Evolutionary conservation across 2,797 vertebrate species (phyloP).

Genomic region (Paguma larvata): DNA sequence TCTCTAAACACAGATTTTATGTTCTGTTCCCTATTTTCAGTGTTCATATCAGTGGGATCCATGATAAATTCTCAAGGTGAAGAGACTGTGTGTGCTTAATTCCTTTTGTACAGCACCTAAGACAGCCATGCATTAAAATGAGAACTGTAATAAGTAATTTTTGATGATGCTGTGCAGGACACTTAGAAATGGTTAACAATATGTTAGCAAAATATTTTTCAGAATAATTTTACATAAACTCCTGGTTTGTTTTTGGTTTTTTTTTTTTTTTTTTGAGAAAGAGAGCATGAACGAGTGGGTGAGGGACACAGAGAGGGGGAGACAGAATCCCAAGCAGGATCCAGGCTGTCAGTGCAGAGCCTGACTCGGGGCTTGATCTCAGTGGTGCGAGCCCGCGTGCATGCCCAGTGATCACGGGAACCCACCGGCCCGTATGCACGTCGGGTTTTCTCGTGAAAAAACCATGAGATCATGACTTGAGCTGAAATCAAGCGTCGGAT

Average conservation of each 20-base stretch:
- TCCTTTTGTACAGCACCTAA: not conserved
- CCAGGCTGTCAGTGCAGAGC: no score
- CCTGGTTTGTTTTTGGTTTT: not conserved
- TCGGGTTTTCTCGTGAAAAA: no score
- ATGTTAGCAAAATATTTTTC: not conserved
- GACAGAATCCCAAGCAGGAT: no score
- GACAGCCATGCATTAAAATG: not conserved
- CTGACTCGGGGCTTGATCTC: no score
- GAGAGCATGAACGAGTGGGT: no score
- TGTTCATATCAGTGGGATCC: not conserved
- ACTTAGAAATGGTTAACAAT: conserved; percentile 9
- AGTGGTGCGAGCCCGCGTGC: no score
- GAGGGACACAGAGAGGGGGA: no score
- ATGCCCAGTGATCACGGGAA: no score
- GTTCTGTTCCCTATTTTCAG: conserved; percentile 1
- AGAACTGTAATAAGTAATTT: not conserved
- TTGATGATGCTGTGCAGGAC: not conserved
- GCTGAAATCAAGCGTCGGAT: no score
- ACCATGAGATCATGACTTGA: no score
- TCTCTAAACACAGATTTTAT: not conserved
- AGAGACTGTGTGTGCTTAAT: not conserved
- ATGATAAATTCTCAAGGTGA: not conserved
- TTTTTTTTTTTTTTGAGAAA: no score
- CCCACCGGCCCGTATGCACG: no score
- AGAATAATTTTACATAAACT: not conserved